Evolutionary conservation across 2,113 vertebrate genomes (phyloP).

Genomic region (Sinocyclocheilus grahami): DNA sequence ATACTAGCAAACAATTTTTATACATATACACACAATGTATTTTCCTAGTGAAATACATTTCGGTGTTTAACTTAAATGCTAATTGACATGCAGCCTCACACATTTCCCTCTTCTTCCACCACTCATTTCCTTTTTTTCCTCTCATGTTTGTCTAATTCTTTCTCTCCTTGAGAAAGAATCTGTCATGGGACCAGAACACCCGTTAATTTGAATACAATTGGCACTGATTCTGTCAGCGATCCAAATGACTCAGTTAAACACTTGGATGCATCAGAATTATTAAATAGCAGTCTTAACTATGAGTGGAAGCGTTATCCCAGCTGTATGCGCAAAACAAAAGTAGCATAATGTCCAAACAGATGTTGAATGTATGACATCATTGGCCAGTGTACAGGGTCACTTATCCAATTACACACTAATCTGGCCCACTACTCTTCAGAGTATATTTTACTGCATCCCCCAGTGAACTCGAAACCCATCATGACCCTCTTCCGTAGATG

Average conservation of each 20-base stretch:
- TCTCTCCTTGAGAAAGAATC: not conserved
- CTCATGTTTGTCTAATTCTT: not conserved
- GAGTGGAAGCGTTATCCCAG: not conserved
- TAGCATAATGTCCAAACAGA: conserved; percentile 14
- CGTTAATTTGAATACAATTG: conserved; percentile 66
- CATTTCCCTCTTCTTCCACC: not conserved
- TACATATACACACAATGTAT: not conserved
- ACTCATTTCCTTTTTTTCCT: not conserved
- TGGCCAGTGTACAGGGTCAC: not conserved
- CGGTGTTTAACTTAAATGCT: not conserved
- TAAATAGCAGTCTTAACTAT: conserved; percentile 22
- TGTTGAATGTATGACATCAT: not conserved
- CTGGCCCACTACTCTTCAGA: not conserved
- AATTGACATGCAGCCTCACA: not conserved
- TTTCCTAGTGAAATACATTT: not conserved
- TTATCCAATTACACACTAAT: not conserved
- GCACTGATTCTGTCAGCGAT: conserved; percentile 52
- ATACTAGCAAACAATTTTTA: not conserved
- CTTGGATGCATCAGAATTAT: conserved; percentile 44
- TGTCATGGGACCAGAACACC: conserved; percentile 57
- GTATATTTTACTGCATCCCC: not conserved
- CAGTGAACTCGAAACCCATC: not conserved
- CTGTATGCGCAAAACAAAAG: not conserved
- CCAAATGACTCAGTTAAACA: conserved; percentile 53
- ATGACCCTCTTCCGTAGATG: not conserved